A percentile compares a stretch with the other conserved stretches of the same genome.
phyloP scores from a whole-genome alignment of 2,888 invertebrate genomes.

The Xestia c-nigrum region DNA sequence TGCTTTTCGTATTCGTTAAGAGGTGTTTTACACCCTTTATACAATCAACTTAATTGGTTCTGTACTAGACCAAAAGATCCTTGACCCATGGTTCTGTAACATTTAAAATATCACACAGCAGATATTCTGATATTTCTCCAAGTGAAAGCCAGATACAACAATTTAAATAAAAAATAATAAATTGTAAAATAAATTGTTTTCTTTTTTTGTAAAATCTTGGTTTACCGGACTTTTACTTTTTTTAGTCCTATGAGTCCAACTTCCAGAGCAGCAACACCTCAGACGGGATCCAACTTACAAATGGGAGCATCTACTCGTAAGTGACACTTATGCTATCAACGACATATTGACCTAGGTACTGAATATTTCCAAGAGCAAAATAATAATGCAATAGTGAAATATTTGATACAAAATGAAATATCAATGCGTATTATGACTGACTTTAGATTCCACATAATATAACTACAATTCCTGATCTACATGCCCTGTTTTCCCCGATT shows the following conservation, averaged over 20 bases:
- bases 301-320: slow-evolving; percentile 72
- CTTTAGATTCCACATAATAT: too few relatives aligned
- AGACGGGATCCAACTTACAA: slow-evolving; percentile 75
- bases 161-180: too few relatives aligned
- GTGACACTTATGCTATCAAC: slow-evolving; percentile 37
- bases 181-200: too few relatives aligned
- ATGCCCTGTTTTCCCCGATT: not conserved
- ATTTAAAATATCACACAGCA: too few relatives aligned
- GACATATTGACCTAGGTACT: not conserved
- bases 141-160: too few relatives aligned
- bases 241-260: slow-evolving; percentile 82
- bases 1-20: too few relatives aligned
- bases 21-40: too few relatives aligned
- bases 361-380: not conserved
- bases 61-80: too few relatives aligned
- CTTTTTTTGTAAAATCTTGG: not conserved
- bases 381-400: not conserved
- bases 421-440: not conserved
- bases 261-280: slow-evolving; percentile 78
- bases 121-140: too few relatives aligned
- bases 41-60: too few relatives aligned
- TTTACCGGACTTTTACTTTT: not conserved
- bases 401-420: not conserved
- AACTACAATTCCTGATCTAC: not conserved
- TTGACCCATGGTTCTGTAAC: too few relatives aligned